Base-by-base conservation (phyloP, 1,140 invertebrate species). In the Ceratina japonica region DNA sequence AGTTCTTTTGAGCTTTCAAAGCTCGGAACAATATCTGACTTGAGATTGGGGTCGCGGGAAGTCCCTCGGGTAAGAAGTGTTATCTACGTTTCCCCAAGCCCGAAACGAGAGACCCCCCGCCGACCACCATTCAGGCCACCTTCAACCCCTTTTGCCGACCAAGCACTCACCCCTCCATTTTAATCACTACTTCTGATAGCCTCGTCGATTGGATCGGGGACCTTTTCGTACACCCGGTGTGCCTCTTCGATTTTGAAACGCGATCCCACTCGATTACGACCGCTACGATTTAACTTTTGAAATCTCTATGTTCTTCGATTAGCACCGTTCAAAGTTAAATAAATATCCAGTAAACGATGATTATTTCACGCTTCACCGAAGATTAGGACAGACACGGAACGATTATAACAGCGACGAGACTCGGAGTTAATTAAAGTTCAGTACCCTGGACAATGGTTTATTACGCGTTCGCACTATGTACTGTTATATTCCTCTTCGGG, bases 1-100 rank as follows among this genome's bases (percentile, higher is more conserved):
- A 89, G 85, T 90, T 89, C 85, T 90, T 90, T 89, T 86, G 89
- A 89, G 89, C 89, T 90, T 90, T 89, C 82, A 87, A 89, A 89
- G 88, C 89, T 88, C 88, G 85, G 88, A 89, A 90, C 88, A 90
- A 90, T 89, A 90, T 90, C 89, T 90, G 87, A 88, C 89, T 89
- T 86, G 89, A 90, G 89, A 90, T 90, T 90, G 89, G 87, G 89
- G 89, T 88, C 87, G 86, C 86, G 85, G 63, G 64, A 83, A 80
- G 85, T 89, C 89, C 88, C 88, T 85, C 85, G 88, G 83, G 89
- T 88, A 87, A 88, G 86, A 87, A 89, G 88, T 90, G 89, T 90
- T 90, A 90, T 89, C 89, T 90, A 83, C 86, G 88, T 87, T 89
- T 85, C 85, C 73, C 85, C 81, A 90, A 89, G 82, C 87, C 83